Evolutionary conservation across 2,888 invertebrate species (phyloP).

Genomic region (Acleris holmiana): DNA sequence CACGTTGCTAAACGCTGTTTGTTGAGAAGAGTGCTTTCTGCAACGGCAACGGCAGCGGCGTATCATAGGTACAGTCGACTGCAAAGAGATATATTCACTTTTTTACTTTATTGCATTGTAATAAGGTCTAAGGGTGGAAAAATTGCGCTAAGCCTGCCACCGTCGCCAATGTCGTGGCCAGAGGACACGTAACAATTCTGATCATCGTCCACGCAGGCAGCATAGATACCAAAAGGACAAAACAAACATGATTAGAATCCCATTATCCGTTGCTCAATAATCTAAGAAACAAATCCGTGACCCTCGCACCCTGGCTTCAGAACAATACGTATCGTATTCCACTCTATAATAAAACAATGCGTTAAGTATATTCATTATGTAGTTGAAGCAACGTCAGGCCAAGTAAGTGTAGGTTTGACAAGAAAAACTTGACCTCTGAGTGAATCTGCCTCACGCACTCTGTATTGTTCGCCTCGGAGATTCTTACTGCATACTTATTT

Average conservation of each 20-base stretch:
- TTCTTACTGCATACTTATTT: background rate
- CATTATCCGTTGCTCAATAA: constrained; percentile 20
- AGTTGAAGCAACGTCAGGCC: constrained; percentile 18
- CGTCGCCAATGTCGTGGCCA: too few species aligned
- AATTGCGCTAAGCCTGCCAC: too few species aligned
- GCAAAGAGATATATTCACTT: too few species aligned
- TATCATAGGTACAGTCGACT: too few species aligned
- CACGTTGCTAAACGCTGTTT: too few species aligned
- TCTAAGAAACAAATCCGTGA: constrained; percentile 27
- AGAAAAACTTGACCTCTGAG: constrained; percentile 6
- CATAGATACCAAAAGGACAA: too few species aligned
- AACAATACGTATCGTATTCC: constrained; percentile 17
- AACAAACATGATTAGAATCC: background rate
- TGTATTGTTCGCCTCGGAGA: background rate
- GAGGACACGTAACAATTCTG: too few species aligned
- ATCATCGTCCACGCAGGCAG: background rate
- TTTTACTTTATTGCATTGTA: too few species aligned
- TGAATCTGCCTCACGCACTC: background rate
- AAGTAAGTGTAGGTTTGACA: constrained; percentile 4
- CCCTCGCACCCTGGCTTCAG: constrained; percentile 9
- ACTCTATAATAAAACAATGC: constrained; percentile 26
- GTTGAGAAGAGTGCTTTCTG: too few species aligned
- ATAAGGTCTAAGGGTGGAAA: too few species aligned
- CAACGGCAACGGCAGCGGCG: too few species aligned
- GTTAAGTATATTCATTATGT: constrained; percentile 28